phyloP scores from a whole-genome alignment of 2,888 invertebrate genomes.

The Apamea monoglypha region DNA sequence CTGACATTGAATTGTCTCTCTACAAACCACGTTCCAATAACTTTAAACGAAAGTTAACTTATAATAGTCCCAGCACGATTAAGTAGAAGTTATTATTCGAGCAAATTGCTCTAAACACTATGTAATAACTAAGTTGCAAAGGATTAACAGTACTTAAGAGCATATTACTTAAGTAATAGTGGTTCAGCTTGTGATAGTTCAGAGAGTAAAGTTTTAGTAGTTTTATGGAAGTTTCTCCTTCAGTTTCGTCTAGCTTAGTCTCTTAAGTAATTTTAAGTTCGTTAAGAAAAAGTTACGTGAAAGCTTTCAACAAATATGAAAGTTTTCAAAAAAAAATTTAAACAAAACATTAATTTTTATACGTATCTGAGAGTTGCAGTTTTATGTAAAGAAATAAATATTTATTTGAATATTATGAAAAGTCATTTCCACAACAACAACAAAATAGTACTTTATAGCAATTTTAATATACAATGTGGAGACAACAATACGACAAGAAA shows the following conservation, averaged over 20 bases:
- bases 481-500: too few relatives aligned
- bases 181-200: background rate
- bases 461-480: too few relatives aligned
- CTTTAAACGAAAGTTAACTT: constrained; percentile 12
- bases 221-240: background rate
- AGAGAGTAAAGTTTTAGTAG: constrained; percentile 2
- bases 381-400: background rate
- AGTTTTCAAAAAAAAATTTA: background rate
- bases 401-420: background rate
- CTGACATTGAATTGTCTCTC: background rate
- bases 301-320: background rate
- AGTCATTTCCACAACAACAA: background rate
- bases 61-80: background rate
- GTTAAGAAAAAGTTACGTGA: background rate
- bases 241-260: constrained; percentile 11
- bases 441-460: background rate
- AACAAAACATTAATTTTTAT: background rate
- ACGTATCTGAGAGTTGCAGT: background rate
- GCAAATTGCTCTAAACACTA: constrained; percentile 12
- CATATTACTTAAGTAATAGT: constrained; percentile 14
- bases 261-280: constrained; percentile 1
- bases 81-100: constrained; percentile 8
- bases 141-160: constrained; percentile 27
- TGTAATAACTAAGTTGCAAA: constrained; percentile 19
- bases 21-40: background rate